Evolutionary conservation across 2,888 invertebrate genomes (phyloP), one percentile per base, ranked within the genome.

Genomic region (Caenorhabditis macrosperma): DNA sequence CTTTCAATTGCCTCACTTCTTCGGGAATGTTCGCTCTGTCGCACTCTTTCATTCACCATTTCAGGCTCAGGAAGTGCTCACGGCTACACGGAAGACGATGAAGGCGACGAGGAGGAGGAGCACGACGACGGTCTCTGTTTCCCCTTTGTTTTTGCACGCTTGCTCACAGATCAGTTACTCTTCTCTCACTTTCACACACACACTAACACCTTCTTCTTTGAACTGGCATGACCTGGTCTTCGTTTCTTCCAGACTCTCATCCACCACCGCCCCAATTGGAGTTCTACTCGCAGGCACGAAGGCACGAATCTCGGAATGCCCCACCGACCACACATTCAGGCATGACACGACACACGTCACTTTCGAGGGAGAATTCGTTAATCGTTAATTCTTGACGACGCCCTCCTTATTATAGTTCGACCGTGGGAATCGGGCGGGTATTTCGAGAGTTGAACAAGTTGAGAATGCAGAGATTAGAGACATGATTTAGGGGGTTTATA

Each of bases 311-410:
- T 7, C 59, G 67, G 20, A 76, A 76, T 35, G 75, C 66, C 20
- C 41, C 35, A 1, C 63, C 64, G 52, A 61, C 67, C 41, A 60
- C 75, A 76, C 74, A 66, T 60, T 75, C 74, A 76, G 75, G 75
- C 75, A 76, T 76, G 75, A 30, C 38, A 61, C 54, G 50, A 61
- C 63, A 55, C 30, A 35, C 22, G 48, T 55, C n/a, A n/a, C n/a
- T n/a, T n/a, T n/a, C n/a, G n/a, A n/a, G n/a, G n/a, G 33, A 33
- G 66, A 60, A 54, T 74, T 59, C 22, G 55, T 64, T 64, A 59
- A 69, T 61, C 35, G 17, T 10, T 38, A 38, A 38, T 22, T 17
- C 35, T 52, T 33, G 12, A 22, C 50, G 22, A 15, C 52, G 26
- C n/a, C 33, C 50, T 33, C 24, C 35, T 22, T 17, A n/a, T n/a